These are phyloP conservation scores for Escarpia spicata DNA, from an alignment of 2,888 invertebrate species.

Conservation along the genomic window DNA sequence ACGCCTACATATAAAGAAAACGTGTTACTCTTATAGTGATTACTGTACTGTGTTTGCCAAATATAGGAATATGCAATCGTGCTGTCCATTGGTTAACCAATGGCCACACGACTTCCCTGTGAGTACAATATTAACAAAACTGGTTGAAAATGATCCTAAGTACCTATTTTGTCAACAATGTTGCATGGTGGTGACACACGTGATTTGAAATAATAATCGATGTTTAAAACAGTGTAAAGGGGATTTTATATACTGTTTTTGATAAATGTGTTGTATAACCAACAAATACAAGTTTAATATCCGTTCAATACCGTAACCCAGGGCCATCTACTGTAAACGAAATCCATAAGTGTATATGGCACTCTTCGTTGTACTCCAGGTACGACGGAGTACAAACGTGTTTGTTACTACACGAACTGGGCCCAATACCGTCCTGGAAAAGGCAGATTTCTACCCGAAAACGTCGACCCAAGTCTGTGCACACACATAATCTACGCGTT, in stretches of 20 bases:
- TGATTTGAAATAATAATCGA: not conserved
- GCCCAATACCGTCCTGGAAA: conserved; percentile 92
- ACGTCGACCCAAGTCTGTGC: conserved; percentile 92
- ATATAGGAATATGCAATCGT: not conserved
- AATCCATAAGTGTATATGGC: not conserved
- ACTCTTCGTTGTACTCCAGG: not conserved
- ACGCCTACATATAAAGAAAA: not conserved
- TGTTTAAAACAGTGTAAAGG: not conserved
- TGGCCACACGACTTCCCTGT: not conserved
- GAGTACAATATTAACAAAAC: not conserved
- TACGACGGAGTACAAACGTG: conserved; percentile 25
- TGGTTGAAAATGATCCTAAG: not conserved
- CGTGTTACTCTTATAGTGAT: not conserved
- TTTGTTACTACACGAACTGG: conserved; percentile 98
- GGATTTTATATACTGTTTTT: not conserved
- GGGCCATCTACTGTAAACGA: not conserved
- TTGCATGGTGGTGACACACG: not conserved
- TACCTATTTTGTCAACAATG: not conserved
- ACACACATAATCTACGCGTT: conserved; percentile 97
- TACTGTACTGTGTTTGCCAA: too few relatives aligned
- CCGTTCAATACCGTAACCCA: not conserved
- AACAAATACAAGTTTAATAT: not conserved
- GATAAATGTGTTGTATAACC: not conserved
- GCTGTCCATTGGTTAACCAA: not conserved
- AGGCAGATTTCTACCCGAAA: conserved; percentile 89